A percentile compares a stretch with the other conserved stretches of the same genome.
Conservation (phyloP, 2,797 vertebrate genomes). For the Gobionotothen gibberifrons region DNA sequence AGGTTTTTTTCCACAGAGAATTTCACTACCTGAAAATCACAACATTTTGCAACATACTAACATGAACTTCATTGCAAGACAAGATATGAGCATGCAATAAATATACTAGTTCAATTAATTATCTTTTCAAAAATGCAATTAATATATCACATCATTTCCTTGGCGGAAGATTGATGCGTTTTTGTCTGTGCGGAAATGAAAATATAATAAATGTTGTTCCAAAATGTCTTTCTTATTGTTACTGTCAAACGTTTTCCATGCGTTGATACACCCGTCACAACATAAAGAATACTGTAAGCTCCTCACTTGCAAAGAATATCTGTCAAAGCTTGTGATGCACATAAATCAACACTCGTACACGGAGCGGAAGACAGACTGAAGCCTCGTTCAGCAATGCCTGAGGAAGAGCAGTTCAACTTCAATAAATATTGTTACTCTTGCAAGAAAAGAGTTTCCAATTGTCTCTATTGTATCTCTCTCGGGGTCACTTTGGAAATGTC, state of each 20-base stretch:
- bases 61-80: background rate
- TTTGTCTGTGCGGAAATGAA: background rate
- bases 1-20: background rate
- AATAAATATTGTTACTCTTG: too few species aligned
- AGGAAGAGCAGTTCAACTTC: too few species aligned
- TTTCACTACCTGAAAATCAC: constrained; percentile 10
- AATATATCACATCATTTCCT: background rate
- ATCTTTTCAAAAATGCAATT: background rate
- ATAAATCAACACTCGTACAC: constrained; percentile 16
- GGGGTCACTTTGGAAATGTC: constrained; percentile 35
- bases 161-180: background rate
- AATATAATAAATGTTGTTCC: background rate
- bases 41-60: constrained; percentile 7
- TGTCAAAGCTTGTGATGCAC: constrained; percentile 17
- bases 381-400: too few species aligned
- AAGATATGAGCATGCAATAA: background rate
- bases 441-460: constrained; percentile 37
- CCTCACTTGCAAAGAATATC: constrained; percentile 5
- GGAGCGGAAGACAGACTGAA: constrained; percentile 15
- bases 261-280: background rate
- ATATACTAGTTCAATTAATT: background rate
- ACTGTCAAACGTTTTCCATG: background rate
- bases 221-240: background rate
- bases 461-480: constrained; percentile 38
- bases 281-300: background rate